Conservation (phyloP, 1,140 invertebrate species). For the Temnothorax nylanderi region DNA sequence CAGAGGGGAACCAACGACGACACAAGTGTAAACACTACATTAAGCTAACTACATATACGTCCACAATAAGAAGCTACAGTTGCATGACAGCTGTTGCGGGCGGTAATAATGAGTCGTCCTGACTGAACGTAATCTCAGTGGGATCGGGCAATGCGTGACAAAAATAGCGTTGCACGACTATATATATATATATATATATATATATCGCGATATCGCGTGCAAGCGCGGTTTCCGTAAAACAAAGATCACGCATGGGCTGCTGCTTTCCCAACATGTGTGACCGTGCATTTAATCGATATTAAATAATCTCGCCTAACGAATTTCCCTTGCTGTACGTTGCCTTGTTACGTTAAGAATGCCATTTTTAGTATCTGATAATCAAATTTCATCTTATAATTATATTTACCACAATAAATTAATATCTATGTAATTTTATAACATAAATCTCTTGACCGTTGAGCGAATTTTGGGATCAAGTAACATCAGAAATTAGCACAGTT, state of each 20-base stretch:
- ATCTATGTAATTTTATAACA: not conserved
- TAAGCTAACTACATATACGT: not conserved
- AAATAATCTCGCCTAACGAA: not conserved
- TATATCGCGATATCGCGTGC: constrained; percentile 28
- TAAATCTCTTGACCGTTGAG: not conserved
- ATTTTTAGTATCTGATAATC: not conserved
- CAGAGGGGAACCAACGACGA: not conserved
- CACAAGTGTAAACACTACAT: not conserved
- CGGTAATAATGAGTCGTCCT: constrained; percentile 68
- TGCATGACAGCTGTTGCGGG: constrained; percentile 56
- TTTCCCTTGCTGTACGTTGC: not conserved
- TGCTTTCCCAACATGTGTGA: not conserved
- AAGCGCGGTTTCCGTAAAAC: not conserved
- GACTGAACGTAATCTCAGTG: constrained; percentile 58
- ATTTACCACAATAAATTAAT: not conserved
- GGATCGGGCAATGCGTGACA: constrained; percentile 37
- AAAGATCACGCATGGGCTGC: constrained; percentile 25
- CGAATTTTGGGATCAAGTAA: not conserved
- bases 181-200: not conserved
- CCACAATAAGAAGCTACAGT: constrained; percentile 47
- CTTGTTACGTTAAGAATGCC: not conserved
- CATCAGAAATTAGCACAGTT: not conserved
- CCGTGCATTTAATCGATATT: constrained; percentile 33
- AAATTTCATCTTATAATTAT: not conserved
- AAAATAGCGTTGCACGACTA: constrained; percentile 61